phyloP scores from a whole-genome alignment of 2,888 invertebrate genomes.

The Pseudococcus longispinus region DNA sequence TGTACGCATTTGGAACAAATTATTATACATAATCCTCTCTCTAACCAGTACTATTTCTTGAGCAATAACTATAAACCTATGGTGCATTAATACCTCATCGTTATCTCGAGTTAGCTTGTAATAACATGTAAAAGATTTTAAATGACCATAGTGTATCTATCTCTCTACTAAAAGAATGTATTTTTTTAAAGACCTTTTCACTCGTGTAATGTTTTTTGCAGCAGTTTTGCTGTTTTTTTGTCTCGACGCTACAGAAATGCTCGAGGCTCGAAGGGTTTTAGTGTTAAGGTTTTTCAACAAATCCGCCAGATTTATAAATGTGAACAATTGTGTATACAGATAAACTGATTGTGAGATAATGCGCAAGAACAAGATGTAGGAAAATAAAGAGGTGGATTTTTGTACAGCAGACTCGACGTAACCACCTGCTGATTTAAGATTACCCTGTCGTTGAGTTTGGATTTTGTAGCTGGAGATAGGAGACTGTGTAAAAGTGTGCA shows the following conservation, averaged over 20 bases:
- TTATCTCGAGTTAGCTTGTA: neutral
- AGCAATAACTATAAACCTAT: neutral
- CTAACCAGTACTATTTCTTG: neutral
- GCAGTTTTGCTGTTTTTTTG: neutral
- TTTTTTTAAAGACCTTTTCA: neutral
- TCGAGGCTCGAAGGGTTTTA: neutral
- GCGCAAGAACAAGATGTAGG: neutral
- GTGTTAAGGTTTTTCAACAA: neutral
- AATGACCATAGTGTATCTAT: neutral
- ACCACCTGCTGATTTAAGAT: slow-evolving; percentile 26
- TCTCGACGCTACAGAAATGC: neutral
- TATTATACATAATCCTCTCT: neutral
- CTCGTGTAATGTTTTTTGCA: neutral
- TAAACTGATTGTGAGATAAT: neutral
- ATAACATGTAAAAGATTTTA: neutral
- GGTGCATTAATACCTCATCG: neutral
- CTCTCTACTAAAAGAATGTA: neutral
- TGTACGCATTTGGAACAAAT: neutral
- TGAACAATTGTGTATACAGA: neutral
- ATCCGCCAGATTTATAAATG: neutral
- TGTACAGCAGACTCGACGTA: neutral
- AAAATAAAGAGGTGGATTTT: neutral
- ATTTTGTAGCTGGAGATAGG: neutral
- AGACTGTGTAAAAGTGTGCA: neutral
- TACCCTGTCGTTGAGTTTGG: neutral